Base-by-base conservation (phyloP, 2,888 invertebrate genomes). In the Thecophora atra region DNA sequence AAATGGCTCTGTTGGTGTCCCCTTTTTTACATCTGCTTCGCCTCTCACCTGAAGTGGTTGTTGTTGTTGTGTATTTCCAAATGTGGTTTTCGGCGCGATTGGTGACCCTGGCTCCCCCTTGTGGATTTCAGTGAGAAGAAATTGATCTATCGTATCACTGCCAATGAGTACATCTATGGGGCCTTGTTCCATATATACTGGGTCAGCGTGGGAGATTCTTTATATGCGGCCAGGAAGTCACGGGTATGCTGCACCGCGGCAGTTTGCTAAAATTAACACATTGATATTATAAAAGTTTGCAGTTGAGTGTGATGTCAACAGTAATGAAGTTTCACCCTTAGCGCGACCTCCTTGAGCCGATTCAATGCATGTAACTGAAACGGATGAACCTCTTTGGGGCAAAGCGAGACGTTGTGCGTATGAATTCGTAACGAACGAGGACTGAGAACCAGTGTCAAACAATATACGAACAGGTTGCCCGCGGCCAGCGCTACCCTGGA, bases 401-500 rank as follows among this genome's bases (percentile, higher is more conserved):
- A 37, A 37, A 8, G 7, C 11, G 11, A 37, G 62, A 44, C 72
- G 70, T 17, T 72, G 54, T 19, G 72, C 54, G 58, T 65, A 71
- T 13, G 37, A 52, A n/a, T 76, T 72, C 42, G 56, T 69, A 11
- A 73, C 65, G 19, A 75, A 75, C 0, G 72, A 70, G 13, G 54
- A 51, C 19, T 75, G 73, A 4, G 74, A 74, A 17, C 73, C 72
- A 3, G 47, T 70, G 21, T 75, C 74, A 24, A 71, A 67, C 1
- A 72, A 56, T 7, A 69, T 24, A 37, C 37, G 37, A 6, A 11
- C 37, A 11, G 37, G 3, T 37, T 37, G 37, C 37, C 37, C 6
- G 37, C 2, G 37, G 37, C 37, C 37, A 6, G 2, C 6, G 37
- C 11, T 37, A 11, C 0, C 37, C 11, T 37, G 37, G 37, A 37